Evolutionary conservation across 2,797 vertebrate genomes (phyloP).

Genomic region (Mormyrops boulengeri): DNA sequence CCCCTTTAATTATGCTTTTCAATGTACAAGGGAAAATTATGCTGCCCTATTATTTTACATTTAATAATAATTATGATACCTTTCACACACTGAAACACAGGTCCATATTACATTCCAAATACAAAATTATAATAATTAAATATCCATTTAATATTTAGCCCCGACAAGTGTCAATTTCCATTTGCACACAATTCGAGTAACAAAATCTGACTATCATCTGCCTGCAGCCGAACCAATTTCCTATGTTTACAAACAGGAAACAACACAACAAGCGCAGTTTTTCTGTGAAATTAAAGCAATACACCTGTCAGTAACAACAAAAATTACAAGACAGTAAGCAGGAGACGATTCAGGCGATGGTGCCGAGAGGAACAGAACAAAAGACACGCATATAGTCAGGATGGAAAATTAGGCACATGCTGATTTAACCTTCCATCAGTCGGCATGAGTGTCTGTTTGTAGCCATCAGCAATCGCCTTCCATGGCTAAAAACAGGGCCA

Average conservation of each 20-base stretch:
- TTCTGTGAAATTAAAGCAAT: neutral
- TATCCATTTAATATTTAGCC: neutral
- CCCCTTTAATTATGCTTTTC: neutral
- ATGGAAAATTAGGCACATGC: neutral
- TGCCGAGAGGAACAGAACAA: neutral
- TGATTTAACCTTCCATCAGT: neutral
- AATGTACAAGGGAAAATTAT: neutral
- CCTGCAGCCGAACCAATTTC: neutral
- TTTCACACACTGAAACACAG: neutral
- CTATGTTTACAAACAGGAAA: neutral
- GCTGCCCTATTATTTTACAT: neutral
- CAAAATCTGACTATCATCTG: neutral
- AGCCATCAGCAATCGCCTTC: neutral
- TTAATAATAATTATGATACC: neutral
- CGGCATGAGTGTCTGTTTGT: neutral
- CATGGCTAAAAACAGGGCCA: neutral
- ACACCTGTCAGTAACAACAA: slow-evolving; percentile 5
- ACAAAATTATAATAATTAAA: slow-evolving; percentile 1
- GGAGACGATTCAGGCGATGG: neutral
- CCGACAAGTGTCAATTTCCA: neutral
- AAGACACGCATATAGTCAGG: neutral
- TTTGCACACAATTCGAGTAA: neutral
- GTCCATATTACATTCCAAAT: neutral
- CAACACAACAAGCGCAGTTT: neutral
- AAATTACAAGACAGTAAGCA: neutral